phyloP scores from a whole-genome alignment of 2,797 vertebrate species.

The Anabacerthia variegaticeps region DNA sequence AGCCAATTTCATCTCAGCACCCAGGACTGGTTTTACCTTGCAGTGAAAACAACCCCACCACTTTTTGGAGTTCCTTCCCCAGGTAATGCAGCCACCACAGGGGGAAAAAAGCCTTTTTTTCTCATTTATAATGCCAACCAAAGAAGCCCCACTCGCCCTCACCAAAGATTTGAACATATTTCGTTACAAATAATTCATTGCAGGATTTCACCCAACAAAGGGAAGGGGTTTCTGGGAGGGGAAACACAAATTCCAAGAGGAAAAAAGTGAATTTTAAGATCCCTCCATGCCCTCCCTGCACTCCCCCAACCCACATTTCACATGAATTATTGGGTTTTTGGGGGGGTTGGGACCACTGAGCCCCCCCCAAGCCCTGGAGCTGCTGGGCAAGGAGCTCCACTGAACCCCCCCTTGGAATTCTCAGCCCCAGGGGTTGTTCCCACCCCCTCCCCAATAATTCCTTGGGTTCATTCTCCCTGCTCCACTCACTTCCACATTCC shows the following conservation, averaged over 20 bases:
- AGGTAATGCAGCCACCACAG: background rate
- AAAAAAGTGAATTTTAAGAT: background rate
- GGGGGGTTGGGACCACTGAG: background rate
- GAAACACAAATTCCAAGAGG: background rate
- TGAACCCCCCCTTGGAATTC: background rate
- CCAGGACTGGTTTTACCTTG: background rate
- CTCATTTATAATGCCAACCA: background rate
- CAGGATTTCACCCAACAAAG: rapidly evolving
- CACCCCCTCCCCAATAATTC: background rate
- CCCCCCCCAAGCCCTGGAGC: rapidly evolving
- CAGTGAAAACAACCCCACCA: background rate
- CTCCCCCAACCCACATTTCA: too few relatives aligned
- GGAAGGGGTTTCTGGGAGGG: background rate
- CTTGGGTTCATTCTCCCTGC: conserved; percentile 45
- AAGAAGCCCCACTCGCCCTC: background rate
- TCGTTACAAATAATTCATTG: background rate
- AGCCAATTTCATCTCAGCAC: background rate
- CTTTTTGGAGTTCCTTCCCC: background rate
- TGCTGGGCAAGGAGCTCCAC: background rate
- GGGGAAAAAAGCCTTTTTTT: background rate
- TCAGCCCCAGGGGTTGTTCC: background rate
- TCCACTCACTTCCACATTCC: conserved; percentile 66
- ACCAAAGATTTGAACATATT: rapidly evolving
- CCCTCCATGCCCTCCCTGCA: background rate
- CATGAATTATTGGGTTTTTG: too few relatives aligned